phyloP scores from a whole-genome alignment of 2,113 vertebrate species.

The Pantherophis guttatus region DNA sequence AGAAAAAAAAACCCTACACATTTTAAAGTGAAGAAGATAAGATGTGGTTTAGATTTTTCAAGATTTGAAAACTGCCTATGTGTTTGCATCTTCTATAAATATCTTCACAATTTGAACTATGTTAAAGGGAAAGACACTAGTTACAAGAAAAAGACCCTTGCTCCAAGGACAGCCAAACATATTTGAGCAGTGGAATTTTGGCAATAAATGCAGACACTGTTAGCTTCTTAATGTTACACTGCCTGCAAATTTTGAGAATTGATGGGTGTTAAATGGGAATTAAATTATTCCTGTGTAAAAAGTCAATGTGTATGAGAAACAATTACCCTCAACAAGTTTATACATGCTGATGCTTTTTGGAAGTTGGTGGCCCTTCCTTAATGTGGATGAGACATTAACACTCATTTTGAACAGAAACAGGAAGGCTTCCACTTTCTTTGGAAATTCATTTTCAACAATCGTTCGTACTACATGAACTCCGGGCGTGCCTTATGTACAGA shows the following conservation, averaged over 20 bases:
- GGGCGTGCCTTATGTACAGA: conserved; percentile 56
- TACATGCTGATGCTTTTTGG: conserved; percentile 66
- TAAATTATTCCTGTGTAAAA: conserved; percentile 39
- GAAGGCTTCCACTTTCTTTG: conserved; percentile 45
- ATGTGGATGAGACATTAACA: conserved; percentile 60
- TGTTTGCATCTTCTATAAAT: conserved; percentile 35
- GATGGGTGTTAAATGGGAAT: conserved; percentile 46
- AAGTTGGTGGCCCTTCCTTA: conserved; percentile 59
- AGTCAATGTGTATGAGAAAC: conserved; percentile 47
- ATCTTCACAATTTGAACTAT: conserved; percentile 50
- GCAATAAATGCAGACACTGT: conserved; percentile 33
- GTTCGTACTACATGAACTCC: conserved; percentile 41
- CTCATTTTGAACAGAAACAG: conserved; percentile 39
- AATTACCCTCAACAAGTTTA: conserved; percentile 59
- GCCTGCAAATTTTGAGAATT: conserved; percentile 36
- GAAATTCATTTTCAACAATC: conserved; percentile 47
- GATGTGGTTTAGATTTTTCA: conserved; percentile 34
- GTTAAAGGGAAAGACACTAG: neutral
- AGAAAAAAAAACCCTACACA: conserved; percentile 6
- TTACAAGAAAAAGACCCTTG: conserved; percentile 27
- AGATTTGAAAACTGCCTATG: conserved; percentile 34
- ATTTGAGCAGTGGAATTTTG: conserved; percentile 54
- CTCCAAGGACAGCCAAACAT: conserved; percentile 56
- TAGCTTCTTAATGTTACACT: conserved; percentile 44
- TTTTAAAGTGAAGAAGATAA: conserved; percentile 1